phyloP scores from a whole-genome alignment of 1,140 invertebrate genomes.

The Chrysomallon squamiferum region DNA sequence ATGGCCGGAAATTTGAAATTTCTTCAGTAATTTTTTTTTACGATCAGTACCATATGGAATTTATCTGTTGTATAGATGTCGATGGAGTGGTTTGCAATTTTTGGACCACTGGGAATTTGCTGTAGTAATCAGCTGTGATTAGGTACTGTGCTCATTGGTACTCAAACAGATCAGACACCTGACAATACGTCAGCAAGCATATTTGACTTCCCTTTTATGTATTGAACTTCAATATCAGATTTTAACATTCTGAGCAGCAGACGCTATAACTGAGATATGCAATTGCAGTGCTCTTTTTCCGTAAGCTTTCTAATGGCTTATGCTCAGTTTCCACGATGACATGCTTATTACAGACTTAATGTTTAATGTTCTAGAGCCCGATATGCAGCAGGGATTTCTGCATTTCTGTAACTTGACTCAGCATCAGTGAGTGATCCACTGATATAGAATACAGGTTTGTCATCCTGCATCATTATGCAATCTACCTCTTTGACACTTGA shows the following conservation, averaged over 20 bases:
- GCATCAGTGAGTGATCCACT: neutral
- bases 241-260: constrained; percentile 26
- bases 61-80: too few relatives aligned
- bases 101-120: too few relatives aligned
- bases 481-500: constrained; percentile 56
- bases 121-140: too few relatives aligned
- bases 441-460: neutral
- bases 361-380: constrained; percentile 65
- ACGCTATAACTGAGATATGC: constrained; percentile 25
- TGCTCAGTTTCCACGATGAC: neutral
- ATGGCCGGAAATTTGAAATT: too few relatives aligned
- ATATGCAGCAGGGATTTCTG: constrained; percentile 67
- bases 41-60: too few relatives aligned
- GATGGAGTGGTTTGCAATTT: too few relatives aligned
- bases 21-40: too few relatives aligned
- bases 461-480: constrained; percentile 59
- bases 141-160: too few relatives aligned
- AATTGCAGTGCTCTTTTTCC: constrained; percentile 19
- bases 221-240: constrained; percentile 37
- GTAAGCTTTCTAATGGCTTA: constrained; percentile 34
- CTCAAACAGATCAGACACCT: neutral
- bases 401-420: constrained; percentile 44
- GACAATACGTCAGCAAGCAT: constrained; percentile 31
- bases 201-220: constrained; percentile 29
- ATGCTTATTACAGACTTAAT: constrained; percentile 60